phyloP scores from a whole-genome alignment of 1,140 invertebrate genomes.

The Halyomorpha halys region DNA sequence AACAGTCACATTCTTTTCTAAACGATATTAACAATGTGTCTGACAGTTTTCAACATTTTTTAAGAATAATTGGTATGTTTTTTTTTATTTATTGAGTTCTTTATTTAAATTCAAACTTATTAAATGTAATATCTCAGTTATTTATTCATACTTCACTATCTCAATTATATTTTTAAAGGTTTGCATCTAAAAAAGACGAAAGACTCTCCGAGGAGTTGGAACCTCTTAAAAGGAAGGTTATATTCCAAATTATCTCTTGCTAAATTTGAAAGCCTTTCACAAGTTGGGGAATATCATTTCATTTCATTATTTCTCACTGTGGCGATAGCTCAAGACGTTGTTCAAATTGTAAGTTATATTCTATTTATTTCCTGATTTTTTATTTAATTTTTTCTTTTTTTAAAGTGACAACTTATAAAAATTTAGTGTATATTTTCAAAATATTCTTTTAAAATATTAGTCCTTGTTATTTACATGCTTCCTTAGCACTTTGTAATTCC shows the following conservation, averaged over 20 bases:
- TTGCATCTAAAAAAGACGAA: conserved; percentile 36
- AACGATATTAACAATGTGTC: conserved; percentile 33
- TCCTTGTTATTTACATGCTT: neutral
- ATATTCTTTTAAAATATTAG: conserved; percentile 16
- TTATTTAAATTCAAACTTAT: neutral
- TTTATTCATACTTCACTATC: neutral
- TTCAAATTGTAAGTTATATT: conserved; percentile 36
- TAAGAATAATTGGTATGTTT: conserved; percentile 37
- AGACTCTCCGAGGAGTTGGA: conserved; percentile 38
- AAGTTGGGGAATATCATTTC: conserved; percentile 40
- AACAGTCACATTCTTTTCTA: conserved; percentile 38
- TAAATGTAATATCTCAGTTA: neutral
- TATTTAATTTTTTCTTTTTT: conserved; percentile 2
- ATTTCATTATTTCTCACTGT: conserved; percentile 40
- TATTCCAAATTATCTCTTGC: conserved; percentile 40
- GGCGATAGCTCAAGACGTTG: conserved; percentile 37
- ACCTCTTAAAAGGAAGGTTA: conserved; percentile 41
- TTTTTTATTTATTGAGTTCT: conserved; percentile 9
- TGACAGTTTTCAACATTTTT: conserved; percentile 40
- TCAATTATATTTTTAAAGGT: conserved; percentile 31
- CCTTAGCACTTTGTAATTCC: neutral
- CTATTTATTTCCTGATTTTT: conserved; percentile 7
- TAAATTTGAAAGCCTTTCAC: conserved; percentile 38
- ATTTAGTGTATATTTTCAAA: too few species aligned
- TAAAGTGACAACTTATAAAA: conserved; percentile 17